These are phyloP conservation scores for Callopanchax toddi DNA, from an alignment of 2,113 vertebrate genomes.

Conservation along the genomic window DNA sequence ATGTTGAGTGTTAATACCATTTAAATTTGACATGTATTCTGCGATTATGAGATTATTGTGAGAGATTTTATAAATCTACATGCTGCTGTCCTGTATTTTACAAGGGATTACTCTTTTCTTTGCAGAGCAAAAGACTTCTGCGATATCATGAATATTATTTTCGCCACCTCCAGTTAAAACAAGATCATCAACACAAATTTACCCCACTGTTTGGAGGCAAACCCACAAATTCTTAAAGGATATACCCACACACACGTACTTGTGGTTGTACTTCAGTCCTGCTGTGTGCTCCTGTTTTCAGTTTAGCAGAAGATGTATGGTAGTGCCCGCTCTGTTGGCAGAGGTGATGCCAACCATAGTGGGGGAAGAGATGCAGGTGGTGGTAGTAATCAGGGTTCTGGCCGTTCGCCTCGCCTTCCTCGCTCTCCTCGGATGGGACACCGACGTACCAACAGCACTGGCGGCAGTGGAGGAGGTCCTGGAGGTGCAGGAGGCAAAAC, in stretches of 20 bases:
- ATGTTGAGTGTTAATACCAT: neutral
- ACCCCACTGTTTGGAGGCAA: slow-evolving; percentile 3
- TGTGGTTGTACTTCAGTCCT: slow-evolving; percentile 12
- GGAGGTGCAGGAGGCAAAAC: slow-evolving; percentile 91
- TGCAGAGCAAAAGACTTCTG: slow-evolving; percentile 38
- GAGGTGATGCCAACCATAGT: slow-evolving; percentile 85
- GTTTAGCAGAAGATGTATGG: slow-evolving; percentile 86
- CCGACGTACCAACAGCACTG: slow-evolving; percentile 95
- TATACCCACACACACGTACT: neutral
- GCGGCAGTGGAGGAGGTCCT: slow-evolving; percentile 88
- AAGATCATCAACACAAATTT: slow-evolving; percentile 8
- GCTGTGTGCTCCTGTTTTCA: slow-evolving; percentile 1
- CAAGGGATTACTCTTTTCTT: slow-evolving; percentile 26
- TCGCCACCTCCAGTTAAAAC: slow-evolving; percentile 38
- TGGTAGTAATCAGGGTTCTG: slow-evolving; percentile 86
- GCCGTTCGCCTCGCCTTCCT: slow-evolving; percentile 93
- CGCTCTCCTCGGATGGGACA: slow-evolving; percentile 95
- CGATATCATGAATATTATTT: slow-evolving; percentile 46
- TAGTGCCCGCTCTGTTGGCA: slow-evolving; percentile 93
- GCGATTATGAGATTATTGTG: neutral
- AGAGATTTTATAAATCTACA: no score
- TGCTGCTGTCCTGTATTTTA: neutral
- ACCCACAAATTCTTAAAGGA: neutral
- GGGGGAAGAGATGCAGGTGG: slow-evolving; percentile 75
- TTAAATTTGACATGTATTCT: neutral